A percentile compares a stretch with the other conserved stretches of the same genome.
phyloP scores from a whole-genome alignment of 2,113 vertebrate genomes.

The Hippocampus comes region DNA sequence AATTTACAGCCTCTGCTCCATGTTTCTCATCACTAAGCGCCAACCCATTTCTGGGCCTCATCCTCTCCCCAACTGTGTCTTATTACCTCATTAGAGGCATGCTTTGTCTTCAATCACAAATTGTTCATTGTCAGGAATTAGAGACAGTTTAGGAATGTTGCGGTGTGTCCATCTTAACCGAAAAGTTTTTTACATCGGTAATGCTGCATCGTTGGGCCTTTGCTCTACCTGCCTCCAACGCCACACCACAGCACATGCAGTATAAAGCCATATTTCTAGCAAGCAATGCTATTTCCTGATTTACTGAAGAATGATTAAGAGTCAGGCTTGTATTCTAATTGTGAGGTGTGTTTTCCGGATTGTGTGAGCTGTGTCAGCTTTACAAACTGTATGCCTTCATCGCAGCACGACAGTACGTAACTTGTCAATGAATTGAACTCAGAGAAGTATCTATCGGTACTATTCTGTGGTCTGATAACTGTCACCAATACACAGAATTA shows the following conservation, averaged over 20 bases:
- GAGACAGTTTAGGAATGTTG: background rate
- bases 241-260: background rate
- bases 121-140: background rate
- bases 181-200: background rate
- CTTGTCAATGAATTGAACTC: too few species aligned
- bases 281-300: background rate
- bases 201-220: too few species aligned
- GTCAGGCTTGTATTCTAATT: too few species aligned
- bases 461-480: too few species aligned
- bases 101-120: background rate
- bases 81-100: background rate
- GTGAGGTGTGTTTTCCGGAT: too few species aligned
- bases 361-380: too few species aligned
- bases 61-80: background rate
- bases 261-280: background rate
- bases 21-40: background rate
- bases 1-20: background rate
- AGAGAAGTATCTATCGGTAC: too few species aligned
- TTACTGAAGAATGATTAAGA: too few species aligned
- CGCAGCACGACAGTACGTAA: too few species aligned
- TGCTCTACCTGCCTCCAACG: background rate
- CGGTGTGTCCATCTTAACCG: background rate
- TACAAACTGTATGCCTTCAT: too few species aligned
- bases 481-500: too few species aligned
- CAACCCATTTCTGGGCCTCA: background rate